Base-by-base conservation (phyloP, 2,113 vertebrate genomes). In the Halcyon senegalensis region DNA sequence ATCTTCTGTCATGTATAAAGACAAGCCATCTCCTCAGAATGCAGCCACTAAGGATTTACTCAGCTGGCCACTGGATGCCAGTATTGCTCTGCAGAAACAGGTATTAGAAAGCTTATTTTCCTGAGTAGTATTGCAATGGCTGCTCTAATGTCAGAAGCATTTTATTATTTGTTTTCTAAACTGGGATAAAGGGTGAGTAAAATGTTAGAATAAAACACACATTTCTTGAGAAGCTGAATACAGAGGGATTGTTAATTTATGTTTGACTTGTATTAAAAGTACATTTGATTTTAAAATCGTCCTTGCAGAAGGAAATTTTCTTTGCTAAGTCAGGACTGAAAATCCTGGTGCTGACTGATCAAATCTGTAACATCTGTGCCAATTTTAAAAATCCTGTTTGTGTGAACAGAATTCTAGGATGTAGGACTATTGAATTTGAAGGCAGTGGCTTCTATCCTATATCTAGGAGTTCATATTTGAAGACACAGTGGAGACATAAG, bases 31-130 rank as follows among this genome's bases (percentile, higher is more conserved):
- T 75, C 72, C 73, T 25, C 50, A 73, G 59, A 68, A 76, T 33
- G 44, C 33, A 89, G 16, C 16, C 59, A 41, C 33, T 56, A 33
- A 70, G 50, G 66, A 27, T 84, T 78, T 70, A 64, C 33, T 39
- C 11, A 35, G 27, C 10, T 79, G 89, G 53, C 91, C 91, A 87
- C 91, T 91, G 89, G 87, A 94, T 96, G 91, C 84, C 89, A 96
- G 78, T 82, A 68, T 96, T 89, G 69, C 48, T 93, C 77, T 76
- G 51, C 86, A 78, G 69, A 94, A 89, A 51, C 15, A 25, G 8
- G 23, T 27, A 33, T 14, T 7, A 11, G 12, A 33, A 67, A 70
- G 60, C 9, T 81, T 6, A 11, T 59, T 90, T 76, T 85, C 55
- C 10, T 62, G 48, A 91, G 63, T 74, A 66, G n/a, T 51, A 62